Base-by-base conservation (phyloP, 2,113 vertebrate species). In the Nothoprocta pentlandii region DNA sequence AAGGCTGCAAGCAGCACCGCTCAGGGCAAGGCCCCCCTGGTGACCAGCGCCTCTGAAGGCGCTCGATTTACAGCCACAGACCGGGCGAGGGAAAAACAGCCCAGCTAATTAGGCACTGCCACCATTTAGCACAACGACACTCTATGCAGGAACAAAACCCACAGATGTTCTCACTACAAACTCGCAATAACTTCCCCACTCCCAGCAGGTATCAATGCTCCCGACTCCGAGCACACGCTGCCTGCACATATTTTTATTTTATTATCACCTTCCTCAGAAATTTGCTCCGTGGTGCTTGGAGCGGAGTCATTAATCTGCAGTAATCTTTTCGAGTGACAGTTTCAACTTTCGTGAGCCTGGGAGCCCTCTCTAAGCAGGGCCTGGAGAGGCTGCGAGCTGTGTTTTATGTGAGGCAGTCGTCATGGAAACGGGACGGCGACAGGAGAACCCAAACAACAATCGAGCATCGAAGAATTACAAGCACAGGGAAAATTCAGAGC, bases 241-340 rank as follows among this genome's bases (percentile, higher is more conserved):
- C 87, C 85, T 66, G 89, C 34, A 85, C 28, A 21, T 34, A 49
- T 74, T 94, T 94, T 74, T 88, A 95, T 94, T 84, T 94, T 85
- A 96, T 94, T 94, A 86, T 63, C 59, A 51, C 13, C 30, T 80
- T 91, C 94, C 94, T 80, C 56, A 90, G 84, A 91, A 94, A 88
- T 79, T 39, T 83, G 56, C 78, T 93, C 54, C 2, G 7, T 0
- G 0, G 63, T 32, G 51, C 89, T 92, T 56, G 23, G 39, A 81
- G 69, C 44, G 80, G 25, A 68, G 58, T 88, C 79, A 94, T 96
- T 96, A 94, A 97, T 97, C 90, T 93, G 74, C 71, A 67, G 81
- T 85, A 92, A 93, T 96, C 93, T 92, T 96, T 88, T 87, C 85
- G 73, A 96, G 89, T 80, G 94, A 87, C 70, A 91, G 63, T 80